phyloP scores from a whole-genome alignment of 2,797 vertebrate genomes.

The Silurus aristotelis region DNA sequence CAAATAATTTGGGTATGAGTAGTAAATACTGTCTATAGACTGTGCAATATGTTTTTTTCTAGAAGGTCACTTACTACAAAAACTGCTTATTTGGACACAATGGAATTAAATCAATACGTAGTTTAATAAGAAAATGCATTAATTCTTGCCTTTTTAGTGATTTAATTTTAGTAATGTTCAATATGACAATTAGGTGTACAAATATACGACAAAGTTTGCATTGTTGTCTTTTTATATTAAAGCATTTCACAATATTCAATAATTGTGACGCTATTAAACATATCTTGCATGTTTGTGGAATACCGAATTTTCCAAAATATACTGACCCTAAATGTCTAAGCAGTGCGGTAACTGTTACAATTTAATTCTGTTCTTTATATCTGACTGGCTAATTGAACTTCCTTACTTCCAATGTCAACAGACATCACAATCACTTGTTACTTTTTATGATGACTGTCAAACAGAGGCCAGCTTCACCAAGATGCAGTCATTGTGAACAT shows the following conservation, averaged over 20 bases:
- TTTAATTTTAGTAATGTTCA: not conserved
- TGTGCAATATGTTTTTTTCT: not conserved
- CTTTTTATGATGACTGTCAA: constrained; percentile 37
- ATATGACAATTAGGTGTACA: not conserved
- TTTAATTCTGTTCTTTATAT: constrained; percentile 10
- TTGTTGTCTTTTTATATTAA: not conserved
- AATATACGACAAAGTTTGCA: not conserved
- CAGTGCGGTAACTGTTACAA: constrained; percentile 15
- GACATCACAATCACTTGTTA: constrained; percentile 32
- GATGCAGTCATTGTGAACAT: constrained; percentile 37
- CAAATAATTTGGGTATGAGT: not conserved
- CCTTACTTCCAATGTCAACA: constrained; percentile 29
- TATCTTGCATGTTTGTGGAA: not conserved
- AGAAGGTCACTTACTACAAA: not conserved
- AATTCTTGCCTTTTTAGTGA: not conserved
- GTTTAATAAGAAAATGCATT: not conserved
- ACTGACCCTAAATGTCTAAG: constrained; percentile 1
- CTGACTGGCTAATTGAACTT: constrained; percentile 28
- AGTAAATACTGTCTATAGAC: not conserved
- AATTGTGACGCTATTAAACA: not conserved
- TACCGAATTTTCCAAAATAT: not conserved
- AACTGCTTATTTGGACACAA: not conserved
- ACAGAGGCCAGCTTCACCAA: constrained; percentile 29
- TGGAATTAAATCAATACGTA: not conserved
- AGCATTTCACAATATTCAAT: not conserved